A percentile compares a stretch with the other conserved stretches of the same genome.
Conservation (phyloP, 2,113 vertebrate species). For the Hyaena hyaena region DNA sequence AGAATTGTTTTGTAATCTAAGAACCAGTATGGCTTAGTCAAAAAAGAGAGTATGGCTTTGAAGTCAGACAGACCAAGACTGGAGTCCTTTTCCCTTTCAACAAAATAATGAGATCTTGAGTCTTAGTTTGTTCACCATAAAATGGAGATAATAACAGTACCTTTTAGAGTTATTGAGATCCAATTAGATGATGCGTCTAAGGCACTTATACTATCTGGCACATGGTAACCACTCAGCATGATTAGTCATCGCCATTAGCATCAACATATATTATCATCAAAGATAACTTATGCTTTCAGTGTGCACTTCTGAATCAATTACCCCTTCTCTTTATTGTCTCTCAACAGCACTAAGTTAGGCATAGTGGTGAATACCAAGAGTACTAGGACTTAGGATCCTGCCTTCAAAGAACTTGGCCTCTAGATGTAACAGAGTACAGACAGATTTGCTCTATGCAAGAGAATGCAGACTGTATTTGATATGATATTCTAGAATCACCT, state of each 20-base stretch:
- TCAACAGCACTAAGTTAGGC: neutral
- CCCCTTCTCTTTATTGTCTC: neutral
- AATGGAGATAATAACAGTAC: neutral
- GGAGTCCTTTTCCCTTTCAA: neutral
- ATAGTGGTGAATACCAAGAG: neutral
- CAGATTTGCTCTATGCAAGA: neutral
- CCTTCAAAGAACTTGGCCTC: neutral
- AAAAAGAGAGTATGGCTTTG: neutral
- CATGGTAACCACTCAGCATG: neutral
- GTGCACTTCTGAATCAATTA: neutral
- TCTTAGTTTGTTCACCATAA: neutral
- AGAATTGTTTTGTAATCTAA: conserved; percentile 27
- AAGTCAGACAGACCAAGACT: neutral
- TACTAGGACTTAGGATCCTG: neutral
- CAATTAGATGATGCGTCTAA: neutral
- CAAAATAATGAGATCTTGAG: neutral
- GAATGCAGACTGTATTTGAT: neutral
- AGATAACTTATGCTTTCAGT: neutral
- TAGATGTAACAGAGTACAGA: neutral
- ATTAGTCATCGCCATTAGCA: neutral
- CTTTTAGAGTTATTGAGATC: neutral
- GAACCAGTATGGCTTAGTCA: neutral
- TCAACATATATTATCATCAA: neutral
- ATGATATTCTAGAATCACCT: neutral
- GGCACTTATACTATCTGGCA: neutral